Evolutionary conservation across 2,113 vertebrate species (phyloP).

Genomic region (Hippocampus comes): DNA sequence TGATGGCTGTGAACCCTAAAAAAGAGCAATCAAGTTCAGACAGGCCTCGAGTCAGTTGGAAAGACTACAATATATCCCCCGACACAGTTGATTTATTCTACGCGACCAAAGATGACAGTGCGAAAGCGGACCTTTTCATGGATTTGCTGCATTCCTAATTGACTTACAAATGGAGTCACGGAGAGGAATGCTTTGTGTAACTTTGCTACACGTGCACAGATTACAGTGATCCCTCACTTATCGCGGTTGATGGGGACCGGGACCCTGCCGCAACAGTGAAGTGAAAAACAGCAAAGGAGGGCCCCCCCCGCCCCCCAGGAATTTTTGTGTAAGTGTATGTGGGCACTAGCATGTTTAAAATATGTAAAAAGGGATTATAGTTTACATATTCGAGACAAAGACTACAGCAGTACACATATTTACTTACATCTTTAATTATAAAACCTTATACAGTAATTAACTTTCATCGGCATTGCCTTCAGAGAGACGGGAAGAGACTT

Average conservation of each 20-base stretch:
- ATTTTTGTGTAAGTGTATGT: no score
- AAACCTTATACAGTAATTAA: no score
- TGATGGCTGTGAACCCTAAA: conserved; percentile 97
- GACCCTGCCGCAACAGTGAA: no score
- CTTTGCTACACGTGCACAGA: background rate
- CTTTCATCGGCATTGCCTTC: no score
- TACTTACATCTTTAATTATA: no score
- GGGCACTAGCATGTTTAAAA: no score
- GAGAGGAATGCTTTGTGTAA: background rate
- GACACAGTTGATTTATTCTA: conserved; percentile 20
- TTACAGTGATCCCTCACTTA: background rate
- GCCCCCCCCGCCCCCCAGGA: no score
- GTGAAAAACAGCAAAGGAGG: no score
- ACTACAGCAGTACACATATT: no score
- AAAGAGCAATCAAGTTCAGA: conserved; percentile 67
- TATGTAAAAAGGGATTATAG: no score
- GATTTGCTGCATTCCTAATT: background rate
- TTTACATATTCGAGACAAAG: no score
- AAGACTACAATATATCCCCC: conserved; percentile 35
- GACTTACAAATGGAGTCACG: background rate
- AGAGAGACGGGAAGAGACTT: no score
- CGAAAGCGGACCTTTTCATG: conserved; percentile 31
- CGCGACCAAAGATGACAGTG: conserved; percentile 33
- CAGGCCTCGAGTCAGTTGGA: conserved; percentile 30
- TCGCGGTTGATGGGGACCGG: background rate